phyloP scores from a whole-genome alignment of 1,140 invertebrate genomes.

The Caenorhabditis tropicalis region DNA sequence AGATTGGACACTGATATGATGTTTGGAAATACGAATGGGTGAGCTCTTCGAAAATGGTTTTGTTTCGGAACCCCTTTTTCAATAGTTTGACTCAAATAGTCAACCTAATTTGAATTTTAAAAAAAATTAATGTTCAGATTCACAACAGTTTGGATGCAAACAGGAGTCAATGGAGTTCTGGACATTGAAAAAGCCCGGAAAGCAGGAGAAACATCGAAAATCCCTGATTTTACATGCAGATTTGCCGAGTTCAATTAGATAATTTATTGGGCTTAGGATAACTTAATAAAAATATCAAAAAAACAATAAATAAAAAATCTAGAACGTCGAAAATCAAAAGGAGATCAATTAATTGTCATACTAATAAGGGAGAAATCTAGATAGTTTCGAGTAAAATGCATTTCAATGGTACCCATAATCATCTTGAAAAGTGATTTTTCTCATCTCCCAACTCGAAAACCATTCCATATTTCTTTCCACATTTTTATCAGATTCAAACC shows the following conservation, averaged over 20 bases:
- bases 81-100: no score
- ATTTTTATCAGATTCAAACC: not conserved
- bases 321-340: no score
- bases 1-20: constrained; percentile 86
- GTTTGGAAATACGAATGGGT: constrained; percentile 82
- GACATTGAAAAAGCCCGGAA: not conserved
- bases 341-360: no score
- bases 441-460: not conserved
- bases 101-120: no score
- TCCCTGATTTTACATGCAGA: constrained; percentile 20
- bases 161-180: not conserved
- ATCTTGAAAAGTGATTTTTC: not conserved
- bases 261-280: no score
- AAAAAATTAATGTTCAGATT: not conserved
- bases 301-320: no score
- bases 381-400: no score
- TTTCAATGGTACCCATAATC: not conserved
- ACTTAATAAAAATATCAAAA: no score
- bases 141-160: constrained; percentile 34
- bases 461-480: not conserved
- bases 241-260: not conserved
- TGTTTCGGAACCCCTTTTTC: not conserved
- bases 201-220: not conserved
- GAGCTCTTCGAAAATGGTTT: not conserved
- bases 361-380: no score